These are phyloP conservation scores for Cerastis leucographa DNA, from an alignment of 2,888 invertebrate genomes.

Conservation along the genomic window DNA sequence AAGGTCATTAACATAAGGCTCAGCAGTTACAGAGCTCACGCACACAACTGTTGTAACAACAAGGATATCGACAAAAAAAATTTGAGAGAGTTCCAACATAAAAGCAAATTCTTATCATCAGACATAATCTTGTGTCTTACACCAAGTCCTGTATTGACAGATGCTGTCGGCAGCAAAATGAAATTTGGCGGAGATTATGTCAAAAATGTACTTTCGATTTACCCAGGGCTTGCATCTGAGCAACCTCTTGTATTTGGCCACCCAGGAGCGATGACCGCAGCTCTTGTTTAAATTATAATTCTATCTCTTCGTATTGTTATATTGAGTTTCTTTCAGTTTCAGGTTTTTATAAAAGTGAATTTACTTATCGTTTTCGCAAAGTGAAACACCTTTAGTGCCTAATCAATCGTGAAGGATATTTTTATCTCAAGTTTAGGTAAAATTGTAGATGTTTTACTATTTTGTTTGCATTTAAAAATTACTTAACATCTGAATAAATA, in stretches of 20 bases:
- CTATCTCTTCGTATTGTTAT: constrained; percentile 2
- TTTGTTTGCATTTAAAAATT: background rate
- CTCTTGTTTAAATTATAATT: constrained; percentile 35
- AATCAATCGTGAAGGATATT: background rate
- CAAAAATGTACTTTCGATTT: constrained; percentile 59
- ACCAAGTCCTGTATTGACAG: constrained; percentile 45
- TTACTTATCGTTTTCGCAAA: background rate
- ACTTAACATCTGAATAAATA: background rate
- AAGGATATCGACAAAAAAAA: background rate
- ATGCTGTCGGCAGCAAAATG: constrained; percentile 42
- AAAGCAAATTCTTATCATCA: background rate
- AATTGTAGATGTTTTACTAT: background rate
- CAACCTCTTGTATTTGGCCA: constrained; percentile 35
- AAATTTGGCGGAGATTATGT: constrained; percentile 55
- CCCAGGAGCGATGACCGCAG: constrained; percentile 50
- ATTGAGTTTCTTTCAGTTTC: constrained; percentile 6
- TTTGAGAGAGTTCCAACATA: background rate
- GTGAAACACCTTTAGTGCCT: background rate
- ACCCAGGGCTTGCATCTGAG: constrained; percentile 45
- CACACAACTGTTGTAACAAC: background rate
- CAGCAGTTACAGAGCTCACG: background rate
- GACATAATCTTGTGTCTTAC: constrained; percentile 22
- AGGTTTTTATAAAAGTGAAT: background rate
- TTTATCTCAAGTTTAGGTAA: background rate
- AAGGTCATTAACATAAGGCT: no score